phyloP scores from a whole-genome alignment of 2,113 vertebrate genomes.

The Lanius ludovicianus region DNA sequence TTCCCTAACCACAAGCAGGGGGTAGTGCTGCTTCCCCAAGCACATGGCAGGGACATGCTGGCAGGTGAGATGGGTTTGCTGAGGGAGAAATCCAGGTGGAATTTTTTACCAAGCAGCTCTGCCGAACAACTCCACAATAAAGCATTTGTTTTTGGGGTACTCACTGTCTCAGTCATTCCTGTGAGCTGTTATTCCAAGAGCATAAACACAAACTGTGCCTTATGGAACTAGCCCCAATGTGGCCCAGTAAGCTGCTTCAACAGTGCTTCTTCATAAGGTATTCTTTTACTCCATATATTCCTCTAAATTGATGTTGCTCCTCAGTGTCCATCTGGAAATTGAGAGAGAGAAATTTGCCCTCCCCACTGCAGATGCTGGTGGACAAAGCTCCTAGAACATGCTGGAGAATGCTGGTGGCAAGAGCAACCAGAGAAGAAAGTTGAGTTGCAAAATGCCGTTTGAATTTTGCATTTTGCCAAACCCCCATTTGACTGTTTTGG shows the following conservation, averaged over 20 bases:
- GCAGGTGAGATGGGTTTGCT: background rate
- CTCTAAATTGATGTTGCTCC: background rate
- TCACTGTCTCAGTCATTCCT: background rate
- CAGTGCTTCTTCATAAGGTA: background rate
- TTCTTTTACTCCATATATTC: background rate
- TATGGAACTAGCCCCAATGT: accelerated
- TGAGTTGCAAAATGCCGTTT: background rate
- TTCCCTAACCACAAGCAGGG: background rate
- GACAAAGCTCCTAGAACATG: background rate
- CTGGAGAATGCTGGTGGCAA: background rate
- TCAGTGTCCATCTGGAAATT: background rate
- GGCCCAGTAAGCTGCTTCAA: background rate
- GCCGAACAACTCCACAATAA: background rate
- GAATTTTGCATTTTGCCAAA: too few species aligned
- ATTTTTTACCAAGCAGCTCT: background rate
- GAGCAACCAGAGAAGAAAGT: background rate
- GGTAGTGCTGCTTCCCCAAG: background rate
- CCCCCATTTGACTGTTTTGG: background rate
- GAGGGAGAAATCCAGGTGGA: background rate
- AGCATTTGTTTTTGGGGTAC: background rate
- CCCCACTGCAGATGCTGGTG: accelerated
- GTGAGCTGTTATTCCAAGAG: background rate
- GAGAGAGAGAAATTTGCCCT: background rate
- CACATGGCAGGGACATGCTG: background rate
- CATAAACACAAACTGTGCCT: background rate